These are phyloP conservation scores for Porites lutea DNA, from an alignment of 64 coral and sea anemone genomes.

Conservation along the genomic window DNA sequence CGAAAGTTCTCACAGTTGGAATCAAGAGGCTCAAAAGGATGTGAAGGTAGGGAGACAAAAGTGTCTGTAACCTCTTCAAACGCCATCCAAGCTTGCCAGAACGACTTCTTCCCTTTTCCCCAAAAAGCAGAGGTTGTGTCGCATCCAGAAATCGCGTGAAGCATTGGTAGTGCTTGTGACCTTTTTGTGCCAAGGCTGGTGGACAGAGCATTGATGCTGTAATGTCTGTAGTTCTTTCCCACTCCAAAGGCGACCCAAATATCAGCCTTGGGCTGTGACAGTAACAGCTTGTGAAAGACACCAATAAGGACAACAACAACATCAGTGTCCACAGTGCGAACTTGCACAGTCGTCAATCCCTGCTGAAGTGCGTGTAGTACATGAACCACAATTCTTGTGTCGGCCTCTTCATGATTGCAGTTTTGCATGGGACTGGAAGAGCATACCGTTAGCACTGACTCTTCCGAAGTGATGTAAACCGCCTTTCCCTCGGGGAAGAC, in stretches of 20 bases:
- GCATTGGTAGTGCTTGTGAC: slow-evolving; percentile 20
- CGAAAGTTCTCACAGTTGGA: not conserved
- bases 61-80: too few species aligned
- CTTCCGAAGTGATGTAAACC: not conserved
- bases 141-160: slow-evolving; percentile 45
- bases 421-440: not conserved
- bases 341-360: not conserved
- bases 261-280: not conserved
- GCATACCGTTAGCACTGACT: too few species aligned
- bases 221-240: slow-evolving; percentile 22
- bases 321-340: slow-evolving; percentile 36
- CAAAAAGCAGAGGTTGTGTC: slow-evolving; percentile 58
- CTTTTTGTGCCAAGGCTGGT: not conserved
- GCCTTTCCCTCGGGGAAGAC: not conserved
- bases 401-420: slow-evolving; percentile 2
- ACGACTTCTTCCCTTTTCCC: slow-evolving; percentile 45
- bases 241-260: slow-evolving; percentile 44
- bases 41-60: too few species aligned
- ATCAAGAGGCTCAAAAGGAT: not conserved
- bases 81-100: slow-evolving; percentile 32
- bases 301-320: not conserved
- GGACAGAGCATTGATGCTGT: slow-evolving; percentile 44
- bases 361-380: too few species aligned
- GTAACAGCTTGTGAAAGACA: not conserved
- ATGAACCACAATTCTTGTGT: slow-evolving; percentile 15